Evolutionary conservation across 2,888 invertebrate genomes (phyloP).

Genomic region (Spodoptera exigua): DNA sequence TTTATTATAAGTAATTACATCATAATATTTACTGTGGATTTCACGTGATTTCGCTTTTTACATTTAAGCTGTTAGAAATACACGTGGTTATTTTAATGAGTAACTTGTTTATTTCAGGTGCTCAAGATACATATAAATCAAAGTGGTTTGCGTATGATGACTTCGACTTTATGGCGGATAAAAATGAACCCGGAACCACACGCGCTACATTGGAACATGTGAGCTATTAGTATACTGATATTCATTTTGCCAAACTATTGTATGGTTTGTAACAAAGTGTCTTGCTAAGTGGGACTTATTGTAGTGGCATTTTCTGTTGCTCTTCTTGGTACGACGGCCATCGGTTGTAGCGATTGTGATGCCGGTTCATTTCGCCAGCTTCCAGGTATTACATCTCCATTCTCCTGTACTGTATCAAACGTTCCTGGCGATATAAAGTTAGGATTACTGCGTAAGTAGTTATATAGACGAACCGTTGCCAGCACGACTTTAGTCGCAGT

Average conservation of each 20-base stretch:
- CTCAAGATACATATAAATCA: slow-evolving; percentile 1
- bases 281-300: slow-evolving; percentile 38
- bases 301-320: slow-evolving; percentile 32
- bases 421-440: slow-evolving; percentile 37
- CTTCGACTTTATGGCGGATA: no score
- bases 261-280: slow-evolving; percentile 38
- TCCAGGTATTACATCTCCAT: slow-evolving; percentile 26
- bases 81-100: slow-evolving; percentile 22
- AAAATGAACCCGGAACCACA: slow-evolving; percentile 11
- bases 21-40: slow-evolving; percentile 20
- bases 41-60: slow-evolving; percentile 20
- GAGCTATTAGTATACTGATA: slow-evolving; percentile 14
- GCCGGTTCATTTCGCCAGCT: slow-evolving; percentile 39
- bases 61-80: slow-evolving; percentile 23
- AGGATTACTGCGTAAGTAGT: slow-evolving; percentile 36
- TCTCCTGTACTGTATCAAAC: slow-evolving; percentile 25
- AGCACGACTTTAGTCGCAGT: slow-evolving; percentile 35
- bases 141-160: no score
- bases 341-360: slow-evolving; percentile 34
- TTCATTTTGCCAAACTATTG: slow-evolving; percentile 41
- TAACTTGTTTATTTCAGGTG: slow-evolving; percentile 1
- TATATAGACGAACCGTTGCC: slow-evolving; percentile 36
- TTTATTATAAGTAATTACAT: slow-evolving; percentile 23
- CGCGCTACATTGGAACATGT: slow-evolving; percentile 19
- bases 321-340: slow-evolving; percentile 38